Base-by-base conservation (phyloP, 2,888 invertebrate species). In the Acleris literana region DNA sequence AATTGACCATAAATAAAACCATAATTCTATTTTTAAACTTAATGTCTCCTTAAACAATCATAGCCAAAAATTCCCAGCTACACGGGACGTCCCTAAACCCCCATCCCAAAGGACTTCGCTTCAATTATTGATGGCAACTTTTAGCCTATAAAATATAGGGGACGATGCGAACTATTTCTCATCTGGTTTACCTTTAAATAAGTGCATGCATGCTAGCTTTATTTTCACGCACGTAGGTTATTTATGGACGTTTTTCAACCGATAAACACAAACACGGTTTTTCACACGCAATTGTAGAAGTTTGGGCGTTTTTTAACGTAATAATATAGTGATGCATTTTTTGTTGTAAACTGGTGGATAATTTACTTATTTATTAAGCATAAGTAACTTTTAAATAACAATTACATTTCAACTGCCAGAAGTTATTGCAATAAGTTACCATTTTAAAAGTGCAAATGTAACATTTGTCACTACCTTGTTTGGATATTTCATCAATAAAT, bases 41-140 rank as follows among this genome's bases (percentile, higher is more conserved):
- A 39, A 55, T 7, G 6, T 20, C 43, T 55, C 39, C 55, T 20
- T 57, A 57, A 29, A 65, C 60, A 61, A 61, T 65, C 60, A 64
- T 64, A 57, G 63, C 59, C 66, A 51, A 39, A 39, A 66, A 56
- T 66, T 66, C 60, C 54, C 57, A 70, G 70, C 69, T 68, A 68
- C 71, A 71, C 76, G 71, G 82, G 79, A 81, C 80, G 77, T 78
- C 74, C 71, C 78, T 83, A 86, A 90, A 81, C 88, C 88, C 82
- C 76, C 72, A 76, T 86, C 92, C 84, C 86, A 59, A 68, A 86
- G 82, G 90, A 86, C 74, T 76, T 74, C 72, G 76, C 81, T 91
- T 92, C 90, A 92, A 92, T 91, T 92, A 92, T 92, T 92, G 90
- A 92, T 90, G 84, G 85, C 82, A 88, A 91, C 87, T 91, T 85